A percentile compares a stretch with the other conserved stretches of the same genome.
Evolutionary conservation across 2,113 vertebrate genomes (phyloP).

Genomic region (Neogobius melanostomus): DNA sequence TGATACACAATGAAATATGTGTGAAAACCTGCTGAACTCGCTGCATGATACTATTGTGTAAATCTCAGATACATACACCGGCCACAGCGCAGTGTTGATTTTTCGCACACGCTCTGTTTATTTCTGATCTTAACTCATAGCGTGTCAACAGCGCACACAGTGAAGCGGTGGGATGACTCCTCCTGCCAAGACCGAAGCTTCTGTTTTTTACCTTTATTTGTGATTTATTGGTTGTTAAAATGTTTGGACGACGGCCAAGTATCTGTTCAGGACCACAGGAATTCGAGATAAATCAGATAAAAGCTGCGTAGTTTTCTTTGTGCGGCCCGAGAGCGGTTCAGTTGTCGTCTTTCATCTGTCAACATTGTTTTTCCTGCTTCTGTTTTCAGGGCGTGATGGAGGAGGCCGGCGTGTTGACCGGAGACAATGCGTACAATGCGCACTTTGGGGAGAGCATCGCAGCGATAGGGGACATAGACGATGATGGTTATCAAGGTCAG

Average conservation of each 20-base stretch:
- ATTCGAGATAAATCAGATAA: slow-evolving; percentile 23
- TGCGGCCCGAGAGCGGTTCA: not conserved
- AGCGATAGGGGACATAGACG: slow-evolving; percentile 88
- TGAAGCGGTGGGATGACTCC: slow-evolving; percentile 12
- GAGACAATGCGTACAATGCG: slow-evolving; percentile 87
- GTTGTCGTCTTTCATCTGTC: slow-evolving; percentile 9
- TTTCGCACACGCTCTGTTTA: slow-evolving; percentile 7
- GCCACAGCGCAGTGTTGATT: slow-evolving; percentile 1
- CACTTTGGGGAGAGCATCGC: slow-evolving; percentile 95
- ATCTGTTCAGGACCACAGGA: slow-evolving; percentile 4
- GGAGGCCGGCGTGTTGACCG: slow-evolving; percentile 79
- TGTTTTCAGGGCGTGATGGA: slow-evolving; percentile 89
- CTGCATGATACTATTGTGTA: not conserved
- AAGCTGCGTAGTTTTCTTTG: slow-evolving; percentile 20
- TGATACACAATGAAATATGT: no score
- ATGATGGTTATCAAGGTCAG: slow-evolving; percentile 92
- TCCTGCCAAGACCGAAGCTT: not conserved
- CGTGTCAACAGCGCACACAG: not conserved
- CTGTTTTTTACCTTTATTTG: slow-evolving; percentile 31
- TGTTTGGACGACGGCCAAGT: slow-evolving; percentile 14
- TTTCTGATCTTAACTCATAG: slow-evolving; percentile 24
- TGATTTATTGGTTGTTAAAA: slow-evolving; percentile 25
- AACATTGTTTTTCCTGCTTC: slow-evolving; percentile 13
- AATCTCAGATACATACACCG: not conserved
- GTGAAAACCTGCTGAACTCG: no score